Base-by-base conservation (phyloP, 2,797 vertebrate genomes). In the Chiloscyllium punctatum region DNA sequence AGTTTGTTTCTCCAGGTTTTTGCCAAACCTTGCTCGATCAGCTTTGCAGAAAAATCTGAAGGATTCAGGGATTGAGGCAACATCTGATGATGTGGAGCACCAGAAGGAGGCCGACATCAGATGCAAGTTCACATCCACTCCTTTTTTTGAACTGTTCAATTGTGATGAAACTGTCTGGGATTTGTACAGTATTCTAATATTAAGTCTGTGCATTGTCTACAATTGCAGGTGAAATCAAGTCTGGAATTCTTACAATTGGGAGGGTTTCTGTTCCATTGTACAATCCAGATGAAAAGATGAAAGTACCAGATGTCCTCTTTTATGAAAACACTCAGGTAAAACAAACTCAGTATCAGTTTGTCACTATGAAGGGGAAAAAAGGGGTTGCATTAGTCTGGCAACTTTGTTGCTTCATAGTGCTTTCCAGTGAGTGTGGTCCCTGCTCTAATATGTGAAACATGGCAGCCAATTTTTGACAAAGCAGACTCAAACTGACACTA, bases 291-390 rank as follows among this genome's bases (percentile, higher is more conserved):
- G 98, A 98, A 96, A 99, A 98, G 96, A 98, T 99, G 98, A 99
- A 99, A 97, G 98, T 99, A 94, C 99, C 99, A 51, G 99, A 99
- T 71, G 98, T 99, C 94, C 98, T 99, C 25, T 99, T 99, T 97
- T 99, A 99, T 95, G 98, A 99, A 96, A 99, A 99, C 82, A 74
- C 97, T 13, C 99, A 99, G 98, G 99, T 99, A 97, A 97, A 97
- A 96, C n/a, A 53, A 71, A 72, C 33, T 30, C 62, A 92, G n/a
- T 42, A 69, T 92, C 8, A 21, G 4, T 7, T 69, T 42, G 62
- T 9, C 21, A 69, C 25, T 25, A 42, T 92, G 62, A 92, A 25
- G n/a, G 18, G 13, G 13, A 23, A 69, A 92, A 37, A 68, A 92
- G 23, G n/a, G 25, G 3, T 69, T 90, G 1, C 53, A 62, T 90